Conservation (phyloP, 2,888 invertebrate species). For the Drosophila setosimentum region DNA sequence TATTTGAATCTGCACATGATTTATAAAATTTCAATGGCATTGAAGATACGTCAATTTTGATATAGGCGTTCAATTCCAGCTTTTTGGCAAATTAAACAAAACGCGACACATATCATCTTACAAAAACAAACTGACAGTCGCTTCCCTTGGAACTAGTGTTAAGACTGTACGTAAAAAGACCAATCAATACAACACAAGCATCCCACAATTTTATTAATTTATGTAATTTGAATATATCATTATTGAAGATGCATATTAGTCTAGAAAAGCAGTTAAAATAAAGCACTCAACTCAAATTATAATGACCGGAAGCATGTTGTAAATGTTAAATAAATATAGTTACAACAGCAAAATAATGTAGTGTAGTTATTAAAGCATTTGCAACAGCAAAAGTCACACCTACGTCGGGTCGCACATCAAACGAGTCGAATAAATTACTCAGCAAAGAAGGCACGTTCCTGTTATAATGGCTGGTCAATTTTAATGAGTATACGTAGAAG, state of each 20-base stretch:
- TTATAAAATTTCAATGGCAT: constrained; percentile 79
- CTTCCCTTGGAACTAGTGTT: neutral
- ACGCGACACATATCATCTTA: constrained; percentile 24
- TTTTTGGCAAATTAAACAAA: constrained; percentile 65
- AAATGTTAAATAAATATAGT: constrained; percentile 68
- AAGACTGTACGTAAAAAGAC: neutral
- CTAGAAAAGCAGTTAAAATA: neutral
- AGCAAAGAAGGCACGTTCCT: constrained; percentile 70
- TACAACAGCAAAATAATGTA: constrained; percentile 43
- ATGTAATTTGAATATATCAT: neutral
- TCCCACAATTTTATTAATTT: neutral
- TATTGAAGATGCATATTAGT: neutral
- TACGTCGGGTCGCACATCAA: constrained; percentile 33
- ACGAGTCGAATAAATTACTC: constrained; percentile 69
- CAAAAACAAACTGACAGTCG: neutral
- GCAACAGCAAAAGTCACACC: constrained; percentile 22
- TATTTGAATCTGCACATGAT: constrained; percentile 75
- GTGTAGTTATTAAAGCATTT: constrained; percentile 47
- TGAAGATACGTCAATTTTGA: constrained; percentile 63
- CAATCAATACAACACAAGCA: neutral
- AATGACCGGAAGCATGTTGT: constrained; percentile 34
- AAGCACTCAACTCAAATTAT: constrained; percentile 16
- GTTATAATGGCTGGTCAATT: constrained; percentile 80
- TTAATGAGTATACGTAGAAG: constrained; percentile 76
- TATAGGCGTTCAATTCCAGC: constrained; percentile 52